phyloP scores from a whole-genome alignment of 2,888 invertebrate species.

The Folsomia manolachei region DNA sequence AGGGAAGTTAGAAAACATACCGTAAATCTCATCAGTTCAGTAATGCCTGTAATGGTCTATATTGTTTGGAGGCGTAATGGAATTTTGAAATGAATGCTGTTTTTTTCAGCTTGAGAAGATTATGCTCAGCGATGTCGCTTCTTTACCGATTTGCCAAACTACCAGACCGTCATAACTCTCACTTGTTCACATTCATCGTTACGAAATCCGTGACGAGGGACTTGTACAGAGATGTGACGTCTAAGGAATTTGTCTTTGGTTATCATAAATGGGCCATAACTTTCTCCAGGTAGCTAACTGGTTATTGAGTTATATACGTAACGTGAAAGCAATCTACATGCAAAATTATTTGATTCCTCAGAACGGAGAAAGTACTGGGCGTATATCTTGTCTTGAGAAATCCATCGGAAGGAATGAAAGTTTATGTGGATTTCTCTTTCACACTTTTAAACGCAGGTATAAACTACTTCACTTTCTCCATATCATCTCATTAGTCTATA shows the following conservation, averaged over 20 bases:
- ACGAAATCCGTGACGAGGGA: constrained; percentile 74
- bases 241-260: constrained; percentile 77
- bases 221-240: constrained; percentile 74
- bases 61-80: too few relatives aligned
- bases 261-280: constrained; percentile 80
- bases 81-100: too few relatives aligned
- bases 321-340: too few relatives aligned
- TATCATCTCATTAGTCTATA: too few relatives aligned
- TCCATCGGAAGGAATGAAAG: constrained; percentile 70
- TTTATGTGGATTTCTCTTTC: constrained; percentile 76
- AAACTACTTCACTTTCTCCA: not conserved
- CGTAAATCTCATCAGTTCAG: too few relatives aligned
- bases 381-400: constrained; percentile 76
- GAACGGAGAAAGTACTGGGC: constrained; percentile 72
- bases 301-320: too few relatives aligned
- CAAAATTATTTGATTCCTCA: too few relatives aligned
- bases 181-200: constrained; percentile 79
- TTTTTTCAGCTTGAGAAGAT: too few relatives aligned
- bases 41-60: too few relatives aligned
- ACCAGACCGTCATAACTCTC: constrained; percentile 76
- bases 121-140: constrained; percentile 64
- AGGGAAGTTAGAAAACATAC: too few relatives aligned
- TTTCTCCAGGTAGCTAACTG: constrained; percentile 61
- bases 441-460: not conserved
- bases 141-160: constrained; percentile 78